These are phyloP conservation scores for Larimichthys polyactis DNA, from an alignment of 2,113 vertebrate genomes.

Conservation along the genomic window DNA sequence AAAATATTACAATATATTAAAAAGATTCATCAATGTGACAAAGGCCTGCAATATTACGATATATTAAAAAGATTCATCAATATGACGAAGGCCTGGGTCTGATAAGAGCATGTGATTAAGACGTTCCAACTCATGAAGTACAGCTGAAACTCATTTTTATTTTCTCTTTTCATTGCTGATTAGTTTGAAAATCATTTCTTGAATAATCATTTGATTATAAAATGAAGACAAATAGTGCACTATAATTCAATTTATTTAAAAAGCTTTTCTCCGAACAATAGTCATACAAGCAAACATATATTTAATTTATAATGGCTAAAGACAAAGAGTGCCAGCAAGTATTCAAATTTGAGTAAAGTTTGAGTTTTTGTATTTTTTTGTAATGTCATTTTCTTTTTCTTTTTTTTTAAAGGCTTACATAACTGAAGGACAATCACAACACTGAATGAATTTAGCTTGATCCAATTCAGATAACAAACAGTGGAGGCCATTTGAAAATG, in stretches of 20 bases:
- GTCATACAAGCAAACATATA: too few species aligned
- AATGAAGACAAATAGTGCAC: too few species aligned
- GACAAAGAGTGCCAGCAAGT: too few species aligned
- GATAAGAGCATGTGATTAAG: background rate
- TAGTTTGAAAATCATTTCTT: background rate
- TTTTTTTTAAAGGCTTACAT: too few species aligned
- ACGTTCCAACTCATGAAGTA: background rate
- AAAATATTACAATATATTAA: background rate
- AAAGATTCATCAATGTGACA: background rate
- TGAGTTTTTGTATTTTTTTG: background rate
- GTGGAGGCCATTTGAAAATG: constrained; percentile 2
- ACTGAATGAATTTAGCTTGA: background rate
- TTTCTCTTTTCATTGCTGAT: background rate
- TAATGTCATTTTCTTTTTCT: too few species aligned
- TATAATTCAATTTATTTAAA: too few species aligned
- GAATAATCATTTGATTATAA: background rate
- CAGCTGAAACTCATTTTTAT: background rate
- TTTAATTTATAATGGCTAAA: too few species aligned
- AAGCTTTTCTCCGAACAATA: too few species aligned
- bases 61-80: background rate
- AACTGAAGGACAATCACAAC: background rate
- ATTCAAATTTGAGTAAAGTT: too few species aligned
- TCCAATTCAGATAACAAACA: background rate
- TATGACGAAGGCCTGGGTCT: background rate
- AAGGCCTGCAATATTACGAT: background rate